Conservation (phyloP, 2,113 vertebrate species). For the mouse (Mus musculus) region DNA sequence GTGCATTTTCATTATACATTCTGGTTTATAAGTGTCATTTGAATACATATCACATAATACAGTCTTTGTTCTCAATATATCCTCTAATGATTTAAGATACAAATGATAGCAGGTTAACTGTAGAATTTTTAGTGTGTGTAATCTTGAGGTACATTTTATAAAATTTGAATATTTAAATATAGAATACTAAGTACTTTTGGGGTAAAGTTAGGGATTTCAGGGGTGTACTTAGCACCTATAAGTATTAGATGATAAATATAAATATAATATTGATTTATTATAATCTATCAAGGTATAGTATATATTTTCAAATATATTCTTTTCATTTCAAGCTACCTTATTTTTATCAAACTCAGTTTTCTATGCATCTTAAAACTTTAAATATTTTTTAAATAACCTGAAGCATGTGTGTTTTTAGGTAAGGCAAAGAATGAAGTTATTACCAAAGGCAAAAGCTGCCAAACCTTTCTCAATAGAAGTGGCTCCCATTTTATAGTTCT, state of each 20-base stretch:
- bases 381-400: neutral
- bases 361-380: neutral
- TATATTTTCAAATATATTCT: slow-evolving; percentile 42
- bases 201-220: neutral
- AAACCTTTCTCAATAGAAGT: too few species aligned
- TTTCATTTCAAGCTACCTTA: neutral
- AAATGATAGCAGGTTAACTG: neutral
- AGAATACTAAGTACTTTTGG: neutral
- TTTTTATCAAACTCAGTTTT: slow-evolving; percentile 31
- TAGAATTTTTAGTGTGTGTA: neutral
- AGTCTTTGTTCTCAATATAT: neutral
- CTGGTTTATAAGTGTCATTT: neutral
- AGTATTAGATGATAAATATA: neutral
- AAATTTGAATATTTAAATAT: neutral
- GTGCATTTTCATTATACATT: slow-evolving; percentile 29
- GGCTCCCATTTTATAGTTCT: too few species aligned
- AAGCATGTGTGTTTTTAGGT: neutral
- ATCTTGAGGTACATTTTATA: neutral
- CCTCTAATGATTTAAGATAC: neutral
- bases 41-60: neutral
- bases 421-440: neutral
- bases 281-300: neutral
- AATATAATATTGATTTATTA: neutral
- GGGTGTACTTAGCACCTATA: neutral
- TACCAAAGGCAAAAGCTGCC: too few species aligned